Percentiles rank a stretch among this genome's conserved stretches.
phyloP scores from a whole-genome alignment of 2,113 vertebrate genomes.

The Osmerus eperlanus region DNA sequence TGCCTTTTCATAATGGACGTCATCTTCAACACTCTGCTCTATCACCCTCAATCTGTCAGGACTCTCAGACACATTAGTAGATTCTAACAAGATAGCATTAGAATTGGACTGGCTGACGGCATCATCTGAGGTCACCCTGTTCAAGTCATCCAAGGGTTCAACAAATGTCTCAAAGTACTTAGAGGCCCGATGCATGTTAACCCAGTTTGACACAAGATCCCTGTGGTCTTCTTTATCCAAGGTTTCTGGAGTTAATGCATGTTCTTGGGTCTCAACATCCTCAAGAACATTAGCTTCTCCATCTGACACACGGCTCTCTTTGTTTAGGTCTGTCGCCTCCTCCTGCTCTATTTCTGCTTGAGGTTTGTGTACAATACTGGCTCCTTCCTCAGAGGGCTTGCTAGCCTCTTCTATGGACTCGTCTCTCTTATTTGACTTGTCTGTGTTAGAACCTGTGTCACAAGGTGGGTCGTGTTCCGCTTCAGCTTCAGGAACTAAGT shows the following conservation, averaged over 20 bases:
- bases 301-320: neutral
- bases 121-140: constrained; percentile 16
- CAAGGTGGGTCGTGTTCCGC: neutral
- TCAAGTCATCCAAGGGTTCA: constrained; percentile 67
- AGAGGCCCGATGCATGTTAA: constrained; percentile 62
- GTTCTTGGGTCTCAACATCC: constrained; percentile 13
- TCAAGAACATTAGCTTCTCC: constrained; percentile 6
- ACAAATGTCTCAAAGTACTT: constrained; percentile 70
- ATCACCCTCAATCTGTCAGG: neutral
- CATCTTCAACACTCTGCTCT: neutral
- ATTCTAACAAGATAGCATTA: neutral
- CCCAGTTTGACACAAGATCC: constrained; percentile 70
- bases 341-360: constrained; percentile 21
- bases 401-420: constrained; percentile 39
- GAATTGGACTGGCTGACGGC: neutral
- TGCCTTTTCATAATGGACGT: neutral
- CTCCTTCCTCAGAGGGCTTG: constrained; percentile 57
- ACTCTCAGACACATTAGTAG: constrained; percentile 7
- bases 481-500: neutral
- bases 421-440: constrained; percentile 12
- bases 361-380: constrained; percentile 53
- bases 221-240: constrained; percentile 37
- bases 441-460: neutral
- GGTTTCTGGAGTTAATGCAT: constrained; percentile 22
- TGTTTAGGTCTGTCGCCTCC: neutral